Evolutionary conservation across 2,113 vertebrate species (phyloP).

Genomic region (Himantopus leucocephalus): DNA sequence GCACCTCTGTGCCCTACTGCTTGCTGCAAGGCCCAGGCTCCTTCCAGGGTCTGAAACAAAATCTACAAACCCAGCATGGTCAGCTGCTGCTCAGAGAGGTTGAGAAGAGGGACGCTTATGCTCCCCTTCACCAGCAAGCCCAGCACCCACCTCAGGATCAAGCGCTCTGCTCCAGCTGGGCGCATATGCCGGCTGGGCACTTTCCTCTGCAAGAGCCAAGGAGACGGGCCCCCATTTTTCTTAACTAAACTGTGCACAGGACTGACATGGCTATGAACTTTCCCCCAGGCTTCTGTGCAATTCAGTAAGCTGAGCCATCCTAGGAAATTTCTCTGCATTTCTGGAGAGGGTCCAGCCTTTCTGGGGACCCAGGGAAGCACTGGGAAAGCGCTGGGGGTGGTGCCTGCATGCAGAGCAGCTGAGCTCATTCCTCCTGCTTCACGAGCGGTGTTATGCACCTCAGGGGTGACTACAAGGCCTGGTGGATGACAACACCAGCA

Average conservation of each 20-base stretch:
- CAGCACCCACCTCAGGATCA: neutral
- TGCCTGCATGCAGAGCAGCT: neutral
- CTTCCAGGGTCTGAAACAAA: too few species aligned
- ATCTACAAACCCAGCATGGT: neutral
- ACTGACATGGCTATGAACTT: neutral
- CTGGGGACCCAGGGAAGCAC: neutral
- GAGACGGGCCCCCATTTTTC: accelerated
- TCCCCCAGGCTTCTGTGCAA: neutral
- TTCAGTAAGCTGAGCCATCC: neutral
- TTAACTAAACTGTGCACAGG: neutral
- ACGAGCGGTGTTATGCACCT: neutral
- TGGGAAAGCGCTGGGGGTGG: neutral
- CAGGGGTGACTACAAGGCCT: neutral
- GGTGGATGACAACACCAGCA: neutral
- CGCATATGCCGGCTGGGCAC: accelerated
- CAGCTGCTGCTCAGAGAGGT: neutral
- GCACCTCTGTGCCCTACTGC: neutral
- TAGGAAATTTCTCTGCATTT: neutral
- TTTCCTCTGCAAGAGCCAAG: neutral
- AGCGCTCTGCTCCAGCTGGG: neutral
- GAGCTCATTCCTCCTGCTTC: neutral
- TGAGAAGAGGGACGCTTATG: too few species aligned
- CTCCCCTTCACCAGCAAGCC: accelerated
- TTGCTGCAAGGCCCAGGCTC: neutral
- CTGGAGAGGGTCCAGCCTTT: neutral